A percentile compares a stretch with the other conserved stretches of the same genome.
Conservation (phyloP, 53 echinoderm and acorn worm genomes). For the Paelopatides confundens region DNA sequence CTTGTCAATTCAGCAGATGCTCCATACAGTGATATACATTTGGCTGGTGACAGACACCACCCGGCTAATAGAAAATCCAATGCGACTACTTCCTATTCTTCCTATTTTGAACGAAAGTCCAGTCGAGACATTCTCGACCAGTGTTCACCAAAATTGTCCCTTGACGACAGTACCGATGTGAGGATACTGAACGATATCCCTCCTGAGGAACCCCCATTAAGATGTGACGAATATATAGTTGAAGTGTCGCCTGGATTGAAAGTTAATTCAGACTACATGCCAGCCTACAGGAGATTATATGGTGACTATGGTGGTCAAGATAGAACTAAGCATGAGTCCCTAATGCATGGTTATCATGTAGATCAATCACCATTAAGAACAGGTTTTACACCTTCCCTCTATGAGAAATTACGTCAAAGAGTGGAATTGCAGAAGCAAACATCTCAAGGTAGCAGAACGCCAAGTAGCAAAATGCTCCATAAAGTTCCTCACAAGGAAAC, state of each 20-base stretch:
- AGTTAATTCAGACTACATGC: slow-evolving; percentile 76
- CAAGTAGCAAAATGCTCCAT: background rate
- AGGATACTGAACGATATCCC: slow-evolving; percentile 82
- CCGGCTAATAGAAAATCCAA: background rate
- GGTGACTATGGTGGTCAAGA: slow-evolving; percentile 31
- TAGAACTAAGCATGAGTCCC: background rate
- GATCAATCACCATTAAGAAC: background rate
- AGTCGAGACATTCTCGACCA: slow-evolving; percentile 78
- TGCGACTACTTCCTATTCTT: background rate
- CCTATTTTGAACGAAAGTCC: slow-evolving; percentile 27
- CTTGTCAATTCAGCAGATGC: background rate
- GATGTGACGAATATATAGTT: background rate
- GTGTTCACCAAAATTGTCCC: slow-evolving; percentile 74
- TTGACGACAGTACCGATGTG: slow-evolving; percentile 81
- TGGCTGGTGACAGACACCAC: background rate
- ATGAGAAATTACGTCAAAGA: slow-evolving; percentile 78
- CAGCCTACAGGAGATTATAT: slow-evolving; percentile 83
- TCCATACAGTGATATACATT: background rate
- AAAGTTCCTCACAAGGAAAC: slow-evolving; percentile 68
- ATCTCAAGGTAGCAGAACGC: slow-evolving; percentile 17
- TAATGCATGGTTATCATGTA: background rate
- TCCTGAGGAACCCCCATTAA: background rate
- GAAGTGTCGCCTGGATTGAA: slow-evolving; percentile 66
- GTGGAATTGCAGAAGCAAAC: slow-evolving; percentile 72
- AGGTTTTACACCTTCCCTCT: slow-evolving; percentile 6